Evolutionary conservation across 1,140 invertebrate genomes (phyloP).

Genomic region (Eumeta japonica): DNA sequence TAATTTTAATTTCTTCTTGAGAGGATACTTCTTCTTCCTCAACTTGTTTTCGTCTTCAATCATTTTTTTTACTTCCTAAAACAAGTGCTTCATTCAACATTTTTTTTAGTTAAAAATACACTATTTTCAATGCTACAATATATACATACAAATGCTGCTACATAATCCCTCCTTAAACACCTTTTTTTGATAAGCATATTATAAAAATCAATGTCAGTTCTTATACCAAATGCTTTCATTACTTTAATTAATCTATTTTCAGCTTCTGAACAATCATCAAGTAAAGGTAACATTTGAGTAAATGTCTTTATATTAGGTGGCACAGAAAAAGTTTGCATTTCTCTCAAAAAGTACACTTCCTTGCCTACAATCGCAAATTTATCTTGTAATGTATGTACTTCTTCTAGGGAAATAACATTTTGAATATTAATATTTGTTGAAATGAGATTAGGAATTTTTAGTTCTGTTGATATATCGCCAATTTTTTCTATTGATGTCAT

Average conservation of each 20-base stretch:
- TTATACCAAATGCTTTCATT: constrained; percentile 61
- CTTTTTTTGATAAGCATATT: constrained; percentile 84
- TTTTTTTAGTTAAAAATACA: constrained; percentile 6
- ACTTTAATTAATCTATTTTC: constrained; percentile 67
- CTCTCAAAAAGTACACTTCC: constrained; percentile 66
- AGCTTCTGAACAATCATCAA: constrained; percentile 63
- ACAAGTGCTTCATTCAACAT: too few species aligned
- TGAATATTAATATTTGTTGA: constrained; percentile 58
- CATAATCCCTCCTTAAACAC: constrained; percentile 64
- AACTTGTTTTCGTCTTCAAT: constrained; percentile 56
- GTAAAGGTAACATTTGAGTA: constrained; percentile 70
- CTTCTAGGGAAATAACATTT: constrained; percentile 57
- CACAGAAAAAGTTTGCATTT: constrained; percentile 68
- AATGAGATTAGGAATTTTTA: constrained; percentile 60
- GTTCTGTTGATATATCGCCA: constrained; percentile 9
- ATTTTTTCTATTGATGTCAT: constrained; percentile 9
- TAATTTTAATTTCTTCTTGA: constrained; percentile 55
- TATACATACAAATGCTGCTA: constrained; percentile 64
- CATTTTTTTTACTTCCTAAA: constrained; percentile 63
- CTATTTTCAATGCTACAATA: constrained; percentile 2
- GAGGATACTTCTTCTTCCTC: constrained; percentile 25
- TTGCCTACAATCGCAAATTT: constrained; percentile 81
- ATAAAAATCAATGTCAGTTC: constrained; percentile 77
- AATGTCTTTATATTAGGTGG: constrained; percentile 78
- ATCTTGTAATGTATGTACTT: constrained; percentile 62